phyloP scores from a whole-genome alignment of 2,888 invertebrate genomes.

The Tuta absoluta region DNA sequence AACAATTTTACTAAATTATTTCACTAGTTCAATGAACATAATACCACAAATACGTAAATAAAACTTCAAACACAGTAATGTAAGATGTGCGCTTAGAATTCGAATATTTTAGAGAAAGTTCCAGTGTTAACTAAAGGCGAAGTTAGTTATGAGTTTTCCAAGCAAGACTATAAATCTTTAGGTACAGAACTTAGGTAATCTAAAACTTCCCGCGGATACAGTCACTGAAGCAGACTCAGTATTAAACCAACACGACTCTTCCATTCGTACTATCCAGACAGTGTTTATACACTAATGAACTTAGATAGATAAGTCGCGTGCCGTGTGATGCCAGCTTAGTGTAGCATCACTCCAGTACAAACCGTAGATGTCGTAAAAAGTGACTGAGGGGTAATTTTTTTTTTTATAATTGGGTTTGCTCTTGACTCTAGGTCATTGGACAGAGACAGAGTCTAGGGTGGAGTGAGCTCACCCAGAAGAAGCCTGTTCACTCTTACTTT shows the following conservation, averaged over 20 bases:
- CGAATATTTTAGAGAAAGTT: constrained; percentile 21
- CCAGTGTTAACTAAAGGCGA: constrained; percentile 24
- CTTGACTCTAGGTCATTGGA: too few relatives aligned
- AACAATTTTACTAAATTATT: too few relatives aligned
- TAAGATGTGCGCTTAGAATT: background rate
- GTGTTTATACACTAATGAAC: constrained; percentile 30
- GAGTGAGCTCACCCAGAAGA: too few relatives aligned
- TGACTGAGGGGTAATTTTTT: too few relatives aligned
- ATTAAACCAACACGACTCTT: constrained; percentile 21
- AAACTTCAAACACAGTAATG: background rate
- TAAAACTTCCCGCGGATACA: constrained; percentile 26
- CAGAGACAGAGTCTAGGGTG: too few relatives aligned
- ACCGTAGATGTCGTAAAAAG: too few relatives aligned
- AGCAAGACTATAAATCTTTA: constrained; percentile 29
- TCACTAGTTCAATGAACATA: background rate
- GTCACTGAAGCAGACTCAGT: constrained; percentile 18
- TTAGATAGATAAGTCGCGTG: background rate
- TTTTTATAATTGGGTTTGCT: too few relatives aligned
- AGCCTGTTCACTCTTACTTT: too few relatives aligned
- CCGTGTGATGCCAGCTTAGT: too few relatives aligned
- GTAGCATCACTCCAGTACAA: too few relatives aligned
- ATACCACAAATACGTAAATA: background rate
- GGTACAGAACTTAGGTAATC: constrained; percentile 30
- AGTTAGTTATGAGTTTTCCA: constrained; percentile 29
- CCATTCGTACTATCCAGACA: constrained; percentile 3